Base-by-base conservation (phyloP, 92 coral and sea anemone species). In the Epizoanthus illoricatus region DNA sequence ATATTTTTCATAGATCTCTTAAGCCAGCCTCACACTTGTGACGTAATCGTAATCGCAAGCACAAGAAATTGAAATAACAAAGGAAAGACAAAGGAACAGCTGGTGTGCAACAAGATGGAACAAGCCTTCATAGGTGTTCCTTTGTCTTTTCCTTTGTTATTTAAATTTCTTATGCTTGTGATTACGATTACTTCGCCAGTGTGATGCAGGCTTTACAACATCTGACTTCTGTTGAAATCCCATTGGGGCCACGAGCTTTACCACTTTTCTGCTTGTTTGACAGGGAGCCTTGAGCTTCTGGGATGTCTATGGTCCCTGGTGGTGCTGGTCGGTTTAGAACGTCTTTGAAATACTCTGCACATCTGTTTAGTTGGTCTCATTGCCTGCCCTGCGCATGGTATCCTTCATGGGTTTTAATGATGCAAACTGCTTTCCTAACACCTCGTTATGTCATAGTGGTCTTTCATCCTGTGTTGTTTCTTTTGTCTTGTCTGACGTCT, bases 401-500 rank as follows among this genome's bases (percentile, higher is more conserved):
- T 66, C 84, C 28, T 52, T 45, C 52, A 80, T 54, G 62, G 74
- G 84, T 66, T 52, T 67, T 43, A 23, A 11, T 45, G 23, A 42
- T 45, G 45, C 11, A 13, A 59, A 21, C 45, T 65, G 43, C 28
- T 80, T 80, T 2, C 52, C 73, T 23, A 73, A 17, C 39, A 64
- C 23, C 11, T 19, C 5, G 72, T 45, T 23, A 61, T 41, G 24
- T 40, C 83, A 17, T 63, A 63, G 58, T 59, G 41, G 15, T 79
- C 72, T 40, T 62, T 63, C 72, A 79, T 79, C 69, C 55, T 36
- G 68, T 76, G 69, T 43, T 76, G 69, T 8, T 36, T 19, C 70
- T 61, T 28, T 40, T 36, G 0, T 59, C 52, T 43, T 28, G 33
- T 1, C 33, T 76, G 57, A 59, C 39, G 24, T 47, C 63, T 73